Evolutionary conservation across 2,888 invertebrate species (phyloP).

Genomic region (Orthonychiurus folsomi): DNA sequence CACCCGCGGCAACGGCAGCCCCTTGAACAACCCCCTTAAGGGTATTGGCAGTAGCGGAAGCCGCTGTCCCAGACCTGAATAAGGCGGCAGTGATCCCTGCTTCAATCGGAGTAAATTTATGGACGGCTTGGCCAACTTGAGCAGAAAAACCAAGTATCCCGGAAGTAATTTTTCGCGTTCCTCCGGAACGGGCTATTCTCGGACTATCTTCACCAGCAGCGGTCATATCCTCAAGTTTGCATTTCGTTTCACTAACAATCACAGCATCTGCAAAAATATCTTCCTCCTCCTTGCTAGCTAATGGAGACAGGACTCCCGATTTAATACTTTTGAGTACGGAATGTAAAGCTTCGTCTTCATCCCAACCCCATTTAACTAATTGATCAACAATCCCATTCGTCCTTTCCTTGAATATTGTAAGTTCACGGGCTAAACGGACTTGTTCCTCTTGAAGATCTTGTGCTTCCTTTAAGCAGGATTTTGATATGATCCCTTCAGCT

Average conservation of each 20-base stretch:
- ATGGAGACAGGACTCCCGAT: background rate
- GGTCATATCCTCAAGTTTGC: background rate
- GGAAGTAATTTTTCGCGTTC: background rate
- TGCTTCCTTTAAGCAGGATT: background rate
- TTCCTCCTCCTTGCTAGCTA: background rate
- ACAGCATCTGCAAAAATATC: constrained; percentile 1
- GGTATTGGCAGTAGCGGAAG: background rate
- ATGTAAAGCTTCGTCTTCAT: background rate
- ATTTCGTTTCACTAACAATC: background rate
- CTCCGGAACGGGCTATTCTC: background rate
- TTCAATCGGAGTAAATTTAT: background rate
- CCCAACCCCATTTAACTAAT: constrained; percentile 1
- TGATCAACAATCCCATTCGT: constrained; percentile 3
- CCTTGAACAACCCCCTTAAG: background rate
- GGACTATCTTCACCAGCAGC: background rate
- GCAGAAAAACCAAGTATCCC: constrained; percentile 2
- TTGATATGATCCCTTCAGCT: background rate
- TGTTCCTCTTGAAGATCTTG: constrained; percentile 5
- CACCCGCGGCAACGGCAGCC: constrained; percentile 2
- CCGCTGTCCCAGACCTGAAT: background rate
- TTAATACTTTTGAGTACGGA: background rate
- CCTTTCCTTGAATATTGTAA: background rate
- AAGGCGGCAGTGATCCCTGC: background rate
- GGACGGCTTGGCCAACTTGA: background rate
- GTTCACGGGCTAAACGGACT: background rate